Evolutionary conservation across 2,113 vertebrate species (phyloP).

Genomic region (Xiphias gladius): DNA sequence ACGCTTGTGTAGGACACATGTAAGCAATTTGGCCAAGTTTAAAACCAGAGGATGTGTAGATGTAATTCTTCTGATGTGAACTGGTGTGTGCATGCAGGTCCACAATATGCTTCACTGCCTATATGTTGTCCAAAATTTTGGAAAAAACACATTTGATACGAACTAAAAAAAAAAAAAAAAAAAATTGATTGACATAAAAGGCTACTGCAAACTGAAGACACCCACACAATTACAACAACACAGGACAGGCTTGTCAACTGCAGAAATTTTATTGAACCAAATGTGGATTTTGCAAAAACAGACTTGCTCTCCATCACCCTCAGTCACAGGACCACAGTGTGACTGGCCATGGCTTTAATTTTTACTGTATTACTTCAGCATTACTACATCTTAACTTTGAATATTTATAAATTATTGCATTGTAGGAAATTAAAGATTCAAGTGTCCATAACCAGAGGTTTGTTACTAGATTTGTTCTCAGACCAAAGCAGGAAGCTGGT

Average conservation of each 20-base stretch:
- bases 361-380: constrained; percentile 39
- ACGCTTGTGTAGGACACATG: no score
- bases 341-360: constrained; percentile 56
- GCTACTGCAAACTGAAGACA: no score
- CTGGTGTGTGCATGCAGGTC: no score
- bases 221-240: background rate
- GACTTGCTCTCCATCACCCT: constrained; percentile 16
- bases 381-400: constrained; percentile 24
- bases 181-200: no score
- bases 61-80: no score
- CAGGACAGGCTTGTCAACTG: constrained; percentile 48
- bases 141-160: no score
- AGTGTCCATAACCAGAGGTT: constrained; percentile 31
- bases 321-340: constrained; percentile 46
- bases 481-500: constrained; percentile 17
- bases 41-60: no score
- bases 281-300: constrained; percentile 51
- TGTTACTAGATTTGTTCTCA: constrained; percentile 6
- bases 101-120: no score
- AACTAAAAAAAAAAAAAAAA: no score
- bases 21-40: no score
- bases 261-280: constrained; percentile 70
- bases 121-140: no score
- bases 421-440: constrained; percentile 39
- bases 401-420: constrained; percentile 64